These are phyloP conservation scores for Zootoca vivipara DNA, from an alignment of 2,113 vertebrate genomes.

Conservation along the genomic window DNA sequence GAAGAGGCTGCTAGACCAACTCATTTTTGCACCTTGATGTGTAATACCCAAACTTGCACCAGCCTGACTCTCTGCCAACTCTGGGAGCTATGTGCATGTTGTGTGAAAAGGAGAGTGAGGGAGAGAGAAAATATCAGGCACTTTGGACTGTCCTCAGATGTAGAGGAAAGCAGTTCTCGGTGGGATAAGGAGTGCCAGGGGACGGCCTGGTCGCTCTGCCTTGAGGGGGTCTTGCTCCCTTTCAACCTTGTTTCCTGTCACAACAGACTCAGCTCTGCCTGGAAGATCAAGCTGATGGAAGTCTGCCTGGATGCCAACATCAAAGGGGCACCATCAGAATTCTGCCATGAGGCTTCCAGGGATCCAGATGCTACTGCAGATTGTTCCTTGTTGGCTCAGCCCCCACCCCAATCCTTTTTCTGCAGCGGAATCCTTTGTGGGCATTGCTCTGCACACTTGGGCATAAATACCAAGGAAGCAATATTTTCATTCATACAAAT, in stretches of 20 bases:
- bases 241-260: neutral
- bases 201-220: accelerated
- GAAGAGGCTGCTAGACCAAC: neutral
- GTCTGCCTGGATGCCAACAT: neutral
- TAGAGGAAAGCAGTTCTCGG: neutral
- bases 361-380: neutral
- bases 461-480: neutral
- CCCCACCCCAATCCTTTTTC: neutral
- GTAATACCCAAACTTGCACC: neutral
- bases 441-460: neutral
- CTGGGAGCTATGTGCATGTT: neutral
- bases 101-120: too few species aligned
- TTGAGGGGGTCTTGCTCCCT: accelerated
- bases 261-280: accelerated
- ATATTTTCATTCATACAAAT: neutral
- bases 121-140: neutral
- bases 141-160: neutral
- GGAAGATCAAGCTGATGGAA: neutral
- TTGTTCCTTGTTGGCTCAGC: neutral
- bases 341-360: neutral
- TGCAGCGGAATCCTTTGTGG: neutral
- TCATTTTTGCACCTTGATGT: neutral
- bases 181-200: neutral
- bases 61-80: neutral
- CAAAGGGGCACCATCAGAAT: neutral